These are phyloP conservation scores for Rhopalosiphum maidis DNA, from an alignment of 1,140 invertebrate species.

Conservation along the genomic window DNA sequence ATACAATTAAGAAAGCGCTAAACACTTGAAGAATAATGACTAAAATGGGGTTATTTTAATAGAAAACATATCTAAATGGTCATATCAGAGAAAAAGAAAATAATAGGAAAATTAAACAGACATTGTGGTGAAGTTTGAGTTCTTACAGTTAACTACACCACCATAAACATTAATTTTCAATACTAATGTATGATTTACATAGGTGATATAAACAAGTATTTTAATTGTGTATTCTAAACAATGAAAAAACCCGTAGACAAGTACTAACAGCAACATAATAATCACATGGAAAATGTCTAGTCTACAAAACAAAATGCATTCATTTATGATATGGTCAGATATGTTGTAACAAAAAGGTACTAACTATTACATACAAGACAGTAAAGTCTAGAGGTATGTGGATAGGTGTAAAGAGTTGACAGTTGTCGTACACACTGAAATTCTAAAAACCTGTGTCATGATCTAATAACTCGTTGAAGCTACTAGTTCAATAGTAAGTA, in stretches of 20 bases:
- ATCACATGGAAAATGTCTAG: not conserved
- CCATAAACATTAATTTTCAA: not conserved
- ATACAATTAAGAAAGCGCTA: not conserved
- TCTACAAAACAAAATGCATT: not conserved
- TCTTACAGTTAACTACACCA: not conserved
- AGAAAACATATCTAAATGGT: fast-evolving
- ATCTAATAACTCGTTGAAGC: not conserved
- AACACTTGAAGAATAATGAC: not conserved
- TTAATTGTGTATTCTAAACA: not conserved
- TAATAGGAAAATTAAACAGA: not conserved
- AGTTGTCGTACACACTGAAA: not conserved
- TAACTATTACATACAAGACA: not conserved
- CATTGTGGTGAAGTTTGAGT: not conserved
- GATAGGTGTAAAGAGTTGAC: not conserved
- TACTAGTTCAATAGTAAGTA: not conserved
- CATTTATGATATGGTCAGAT: not conserved
- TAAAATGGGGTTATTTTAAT: not conserved
- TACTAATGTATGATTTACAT: not conserved
- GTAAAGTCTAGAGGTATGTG: not conserved
- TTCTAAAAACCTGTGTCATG: not conserved
- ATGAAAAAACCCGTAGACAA: not conserved
- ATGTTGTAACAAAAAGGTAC: not conserved
- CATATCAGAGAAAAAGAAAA: not conserved
- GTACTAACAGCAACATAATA: too few relatives aligned
- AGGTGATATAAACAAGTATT: too few relatives aligned